Base-by-base conservation (phyloP, 2,113 vertebrate species). In the Oryzias woworae region DNA sequence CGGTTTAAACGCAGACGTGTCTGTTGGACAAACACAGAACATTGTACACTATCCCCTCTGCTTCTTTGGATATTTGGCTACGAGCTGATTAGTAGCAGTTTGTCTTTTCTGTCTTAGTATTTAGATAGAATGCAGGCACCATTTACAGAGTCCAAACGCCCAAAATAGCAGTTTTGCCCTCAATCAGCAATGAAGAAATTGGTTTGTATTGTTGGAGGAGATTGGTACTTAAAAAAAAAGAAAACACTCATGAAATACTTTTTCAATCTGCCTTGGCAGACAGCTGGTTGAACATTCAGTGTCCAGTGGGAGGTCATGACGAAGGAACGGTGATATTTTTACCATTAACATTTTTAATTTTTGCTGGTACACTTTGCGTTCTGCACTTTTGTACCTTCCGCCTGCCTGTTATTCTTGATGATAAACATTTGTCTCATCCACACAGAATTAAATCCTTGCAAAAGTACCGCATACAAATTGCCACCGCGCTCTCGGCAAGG, bases 401-500 rank as follows among this genome's bases (percentile, higher is more conserved):
- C 50, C 54, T 7, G 24, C 23, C 28, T 58, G 55, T 77, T 70
- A 71, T 69, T 78, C 62, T 17, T 47, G 62, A 75, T 63, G 69
- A 80, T 65, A 74, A 69, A 64, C 17, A 4, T 72, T 85, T 66
- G 65, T 85, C 71, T 81, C 73, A 70, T 86, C 80, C 65, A 47
- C 58, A 73, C 72, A 22, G 67, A 86, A 82, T 82, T 69, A 81
- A 83, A 85, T 88, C 69, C 82, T 77, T 85, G 86, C 87, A 80
- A 58, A 79, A 78, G 78, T 73, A 78, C 36, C 12, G 1, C 36
- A 36, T 78, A 87, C 87, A 90, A 89, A 89, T 89, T 87, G 81
- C 83, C 14, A 44, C 75, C 53, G 71, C 62, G 80, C 81, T 87
- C 60, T 69, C 70, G 78, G 79, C 79, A 67, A 78, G 72, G 66